Evolutionary conservation across 1,140 invertebrate species (phyloP).

Genomic region (Gonatopus flavifemur): DNA sequence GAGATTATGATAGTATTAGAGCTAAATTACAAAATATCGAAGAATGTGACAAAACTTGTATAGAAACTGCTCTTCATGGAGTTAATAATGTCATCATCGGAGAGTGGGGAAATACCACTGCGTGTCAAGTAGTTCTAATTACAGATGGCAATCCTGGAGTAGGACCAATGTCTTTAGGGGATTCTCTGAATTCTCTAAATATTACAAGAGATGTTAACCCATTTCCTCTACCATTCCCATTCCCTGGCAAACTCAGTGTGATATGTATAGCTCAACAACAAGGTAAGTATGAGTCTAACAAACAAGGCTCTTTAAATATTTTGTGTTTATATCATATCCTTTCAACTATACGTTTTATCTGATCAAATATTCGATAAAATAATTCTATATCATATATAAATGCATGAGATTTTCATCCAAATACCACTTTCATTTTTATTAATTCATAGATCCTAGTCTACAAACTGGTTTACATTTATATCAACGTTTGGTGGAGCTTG

Average conservation of each 20-base stretch:
- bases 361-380: constrained; percentile 2
- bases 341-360: neutral
- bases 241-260: constrained; percentile 78
- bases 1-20: constrained; percentile 80
- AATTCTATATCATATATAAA: constrained; percentile 2
- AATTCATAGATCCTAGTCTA: constrained; percentile 40
- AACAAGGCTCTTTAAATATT: neutral
- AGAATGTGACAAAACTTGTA: constrained; percentile 81
- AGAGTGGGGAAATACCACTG: constrained; percentile 83
- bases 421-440: constrained; percentile 3
- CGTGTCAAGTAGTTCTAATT: constrained; percentile 77
- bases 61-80: constrained; percentile 75
- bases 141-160: constrained; percentile 79
- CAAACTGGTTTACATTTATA: constrained; percentile 42
- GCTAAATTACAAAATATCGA: constrained; percentile 72
- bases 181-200: constrained; percentile 55
- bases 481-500: constrained; percentile 62
- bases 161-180: constrained; percentile 65
- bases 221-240: constrained; percentile 76
- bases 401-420: no score
- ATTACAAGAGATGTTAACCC: constrained; percentile 49
- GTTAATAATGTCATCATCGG: constrained; percentile 74
- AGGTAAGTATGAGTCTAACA: constrained; percentile 35
- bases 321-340: no score
- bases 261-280: constrained; percentile 68